Conservation (phyloP, 2,113 vertebrate genomes). For the Takifugu flavidus region DNA sequence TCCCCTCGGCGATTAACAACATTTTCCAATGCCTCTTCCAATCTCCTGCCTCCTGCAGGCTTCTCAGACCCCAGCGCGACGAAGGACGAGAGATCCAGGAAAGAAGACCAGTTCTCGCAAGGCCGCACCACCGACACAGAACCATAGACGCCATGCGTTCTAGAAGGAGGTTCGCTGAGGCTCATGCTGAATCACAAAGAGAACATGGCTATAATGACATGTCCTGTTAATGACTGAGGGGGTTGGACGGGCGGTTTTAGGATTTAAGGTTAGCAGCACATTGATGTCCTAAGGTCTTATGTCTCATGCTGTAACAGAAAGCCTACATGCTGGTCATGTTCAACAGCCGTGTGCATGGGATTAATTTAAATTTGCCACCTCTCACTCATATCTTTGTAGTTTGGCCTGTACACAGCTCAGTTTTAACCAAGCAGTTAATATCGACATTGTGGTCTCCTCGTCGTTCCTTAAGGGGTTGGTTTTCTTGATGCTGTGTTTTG, state of each 20-base stretch:
- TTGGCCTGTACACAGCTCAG: constrained; percentile 30
- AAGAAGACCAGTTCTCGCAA: constrained; percentile 45
- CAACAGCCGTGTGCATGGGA: constrained; percentile 25
- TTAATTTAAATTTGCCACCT: constrained; percentile 54
- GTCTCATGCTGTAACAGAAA: constrained; percentile 30
- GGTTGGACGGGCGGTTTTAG: background rate
- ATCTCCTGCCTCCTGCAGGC: constrained; percentile 52
- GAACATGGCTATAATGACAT: background rate
- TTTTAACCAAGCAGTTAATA: constrained; percentile 48
- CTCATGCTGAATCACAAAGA: constrained; percentile 25
- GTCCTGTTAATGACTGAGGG: constrained; percentile 7
- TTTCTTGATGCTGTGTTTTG: background rate
- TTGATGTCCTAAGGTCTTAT: constrained; percentile 42
- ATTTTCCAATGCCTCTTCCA: constrained; percentile 35
- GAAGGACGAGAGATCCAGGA: constrained; percentile 33
- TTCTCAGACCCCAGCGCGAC: constrained; percentile 53
- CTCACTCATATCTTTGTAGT: constrained; percentile 29
- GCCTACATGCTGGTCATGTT: constrained; percentile 75
- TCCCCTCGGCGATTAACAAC: constrained; percentile 30
- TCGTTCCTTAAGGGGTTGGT: background rate
- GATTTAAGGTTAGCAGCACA: constrained; percentile 28
- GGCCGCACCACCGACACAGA: constrained; percentile 25
- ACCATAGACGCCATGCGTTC: constrained; percentile 25
- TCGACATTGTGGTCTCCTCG: background rate
- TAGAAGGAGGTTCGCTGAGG: constrained; percentile 9